These are phyloP conservation scores for Drosophila pullipes DNA, from an alignment of 2,888 invertebrate species.

Conservation along the genomic window DNA sequence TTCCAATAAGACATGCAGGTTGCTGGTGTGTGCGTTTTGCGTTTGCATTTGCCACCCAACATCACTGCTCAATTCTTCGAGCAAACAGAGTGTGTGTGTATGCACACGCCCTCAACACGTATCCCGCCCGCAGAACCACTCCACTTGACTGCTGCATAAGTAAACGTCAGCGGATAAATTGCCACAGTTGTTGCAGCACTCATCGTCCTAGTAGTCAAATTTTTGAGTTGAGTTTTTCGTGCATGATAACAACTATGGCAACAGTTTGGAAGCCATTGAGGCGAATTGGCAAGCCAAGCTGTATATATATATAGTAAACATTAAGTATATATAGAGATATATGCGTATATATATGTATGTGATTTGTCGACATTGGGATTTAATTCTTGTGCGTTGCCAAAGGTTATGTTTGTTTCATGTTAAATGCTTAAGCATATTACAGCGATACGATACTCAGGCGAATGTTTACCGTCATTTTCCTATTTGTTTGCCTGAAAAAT, in stretches of 20 bases:
- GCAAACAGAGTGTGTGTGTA: slow-evolving; percentile 61
- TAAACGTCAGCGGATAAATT: slow-evolving; percentile 71
- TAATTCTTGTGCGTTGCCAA: slow-evolving; percentile 53
- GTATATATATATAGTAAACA: not conserved
- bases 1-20: slow-evolving; percentile 71
- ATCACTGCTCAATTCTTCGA: slow-evolving; percentile 75
- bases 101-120: slow-evolving; percentile 52
- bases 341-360: not conserved
- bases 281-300: slow-evolving; percentile 49
- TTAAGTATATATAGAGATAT: not conserved
- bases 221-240: slow-evolving; percentile 73
- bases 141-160: slow-evolving; percentile 58
- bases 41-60: slow-evolving; percentile 47
- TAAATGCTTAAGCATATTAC: slow-evolving; percentile 83
- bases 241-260: slow-evolving; percentile 79
- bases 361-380: slow-evolving; percentile 37
- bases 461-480: slow-evolving; percentile 69
- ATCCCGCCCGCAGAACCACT: slow-evolving; percentile 5
- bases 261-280: slow-evolving; percentile 79
- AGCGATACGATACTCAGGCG: slow-evolving; percentile 64
- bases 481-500: slow-evolving; percentile 54
- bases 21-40: slow-evolving; percentile 28
- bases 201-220: slow-evolving; percentile 54
- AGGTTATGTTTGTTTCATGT: slow-evolving; percentile 84
- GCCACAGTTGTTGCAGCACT: slow-evolving; percentile 63